phyloP scores from a whole-genome alignment of 2,888 invertebrate species.

The Timandra comae region DNA sequence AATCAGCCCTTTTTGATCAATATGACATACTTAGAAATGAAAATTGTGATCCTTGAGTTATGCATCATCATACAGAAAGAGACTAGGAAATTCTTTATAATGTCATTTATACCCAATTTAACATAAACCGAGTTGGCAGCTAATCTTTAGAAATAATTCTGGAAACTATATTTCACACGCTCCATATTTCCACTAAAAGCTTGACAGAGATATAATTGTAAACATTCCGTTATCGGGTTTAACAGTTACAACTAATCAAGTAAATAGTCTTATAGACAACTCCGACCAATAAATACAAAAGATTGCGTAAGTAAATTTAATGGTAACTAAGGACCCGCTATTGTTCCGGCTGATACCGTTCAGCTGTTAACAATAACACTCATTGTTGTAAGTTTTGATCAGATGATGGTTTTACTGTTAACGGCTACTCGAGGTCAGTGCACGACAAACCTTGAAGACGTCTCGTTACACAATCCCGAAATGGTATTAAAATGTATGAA shows the following conservation, averaged over 20 bases:
- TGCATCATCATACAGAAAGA: too few relatives aligned
- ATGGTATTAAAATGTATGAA: constrained; percentile 61
- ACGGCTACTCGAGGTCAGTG: constrained; percentile 54
- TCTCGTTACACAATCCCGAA: constrained; percentile 36
- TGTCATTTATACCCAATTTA: too few relatives aligned
- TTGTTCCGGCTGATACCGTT: constrained; percentile 28
- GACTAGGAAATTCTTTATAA: too few relatives aligned
- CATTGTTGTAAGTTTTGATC: constrained; percentile 23
- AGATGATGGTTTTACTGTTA: constrained; percentile 45
- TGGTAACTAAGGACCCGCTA: constrained; percentile 32
- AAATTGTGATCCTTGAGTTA: too few relatives aligned
- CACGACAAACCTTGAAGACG: constrained; percentile 43
- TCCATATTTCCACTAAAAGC: too few relatives aligned
- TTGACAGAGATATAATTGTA: too few relatives aligned
- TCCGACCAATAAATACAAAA: constrained; percentile 33
- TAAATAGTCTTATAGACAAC: constrained; percentile 21
- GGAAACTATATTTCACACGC: too few relatives aligned
- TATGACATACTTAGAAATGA: too few relatives aligned
- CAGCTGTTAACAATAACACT: constrained; percentile 29
- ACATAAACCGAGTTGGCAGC: too few relatives aligned
- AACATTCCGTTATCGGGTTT: too few relatives aligned
- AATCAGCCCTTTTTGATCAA: too few relatives aligned
- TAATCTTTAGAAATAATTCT: too few relatives aligned
- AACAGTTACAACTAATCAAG: constrained; percentile 32
- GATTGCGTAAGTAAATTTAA: constrained; percentile 36